Conservation (phyloP, 2,113 vertebrate genomes). For the Heptranchias perlo region DNA sequence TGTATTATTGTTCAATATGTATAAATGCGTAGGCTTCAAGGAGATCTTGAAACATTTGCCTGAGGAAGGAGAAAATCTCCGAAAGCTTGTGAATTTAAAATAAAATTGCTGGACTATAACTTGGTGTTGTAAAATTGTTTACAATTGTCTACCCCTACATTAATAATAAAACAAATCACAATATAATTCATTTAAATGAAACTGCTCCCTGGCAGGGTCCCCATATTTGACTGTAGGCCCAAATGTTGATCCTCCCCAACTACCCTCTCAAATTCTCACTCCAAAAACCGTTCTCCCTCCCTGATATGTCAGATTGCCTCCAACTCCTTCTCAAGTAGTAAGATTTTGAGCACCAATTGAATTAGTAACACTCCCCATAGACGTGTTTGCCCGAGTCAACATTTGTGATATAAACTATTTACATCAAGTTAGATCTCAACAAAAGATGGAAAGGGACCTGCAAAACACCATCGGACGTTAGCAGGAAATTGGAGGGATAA, state of each 20-base stretch:
- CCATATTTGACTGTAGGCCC: background rate
- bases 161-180: background rate
- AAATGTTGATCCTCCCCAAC: too few relatives aligned
- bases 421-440: background rate
- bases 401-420: background rate
- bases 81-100: too few relatives aligned
- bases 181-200: background rate
- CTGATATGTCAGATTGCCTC: background rate
- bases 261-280: background rate
- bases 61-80: too few relatives aligned
- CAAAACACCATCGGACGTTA: background rate
- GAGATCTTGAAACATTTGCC: too few relatives aligned
- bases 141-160: background rate
- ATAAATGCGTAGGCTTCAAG: too few relatives aligned
- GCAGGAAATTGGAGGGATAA: background rate
- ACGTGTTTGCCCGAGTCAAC: background rate
- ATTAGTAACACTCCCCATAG: background rate
- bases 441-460: background rate
- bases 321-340: background rate
- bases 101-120: too few relatives aligned
- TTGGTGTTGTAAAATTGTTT: too few relatives aligned
- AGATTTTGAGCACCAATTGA: background rate
- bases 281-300: background rate
- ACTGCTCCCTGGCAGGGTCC: background rate
- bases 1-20: too few relatives aligned